phyloP scores from a whole-genome alignment of 1,140 invertebrate genomes.

The Pantala flavescens region DNA sequence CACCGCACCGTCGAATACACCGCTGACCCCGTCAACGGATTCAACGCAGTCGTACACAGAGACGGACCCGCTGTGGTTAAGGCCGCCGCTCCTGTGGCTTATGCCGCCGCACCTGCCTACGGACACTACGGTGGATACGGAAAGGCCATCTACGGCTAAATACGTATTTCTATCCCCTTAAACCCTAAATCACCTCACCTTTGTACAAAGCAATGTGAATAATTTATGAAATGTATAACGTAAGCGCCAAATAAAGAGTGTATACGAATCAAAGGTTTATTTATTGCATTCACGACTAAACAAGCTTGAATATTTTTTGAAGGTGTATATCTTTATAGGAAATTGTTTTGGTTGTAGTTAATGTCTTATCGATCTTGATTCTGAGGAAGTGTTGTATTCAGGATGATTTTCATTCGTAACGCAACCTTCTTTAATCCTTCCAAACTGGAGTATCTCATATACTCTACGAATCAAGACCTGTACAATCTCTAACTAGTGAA shows the following conservation, averaged over 20 bases:
- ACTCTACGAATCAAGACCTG: too few species aligned
- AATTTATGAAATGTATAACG: neutral
- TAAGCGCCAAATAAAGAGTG: neutral
- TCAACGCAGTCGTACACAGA: slow-evolving; percentile 34
- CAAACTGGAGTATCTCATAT: too few species aligned
- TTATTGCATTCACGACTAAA: too few species aligned
- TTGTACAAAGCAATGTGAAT: neutral
- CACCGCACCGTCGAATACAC: slow-evolving; percentile 37
- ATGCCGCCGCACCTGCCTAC: neutral
- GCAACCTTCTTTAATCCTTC: too few species aligned
- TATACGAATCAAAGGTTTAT: neutral
- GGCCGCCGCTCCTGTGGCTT: slow-evolving; percentile 19
- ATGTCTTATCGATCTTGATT: too few species aligned
- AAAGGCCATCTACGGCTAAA: neutral
- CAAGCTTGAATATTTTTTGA: too few species aligned
- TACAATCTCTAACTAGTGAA: too few species aligned
- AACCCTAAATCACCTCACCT: neutral
- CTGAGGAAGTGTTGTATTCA: too few species aligned
- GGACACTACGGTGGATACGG: neutral
- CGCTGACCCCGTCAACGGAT: slow-evolving; percentile 39
- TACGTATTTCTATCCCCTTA: neutral
- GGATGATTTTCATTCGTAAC: too few species aligned
- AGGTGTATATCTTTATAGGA: too few species aligned
- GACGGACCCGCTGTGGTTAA: slow-evolving; percentile 25
- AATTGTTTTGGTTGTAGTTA: too few species aligned